These are phyloP conservation scores for Galerucella nymphaeae DNA, from an alignment of 2,888 invertebrate species.

Conservation along the genomic window DNA sequence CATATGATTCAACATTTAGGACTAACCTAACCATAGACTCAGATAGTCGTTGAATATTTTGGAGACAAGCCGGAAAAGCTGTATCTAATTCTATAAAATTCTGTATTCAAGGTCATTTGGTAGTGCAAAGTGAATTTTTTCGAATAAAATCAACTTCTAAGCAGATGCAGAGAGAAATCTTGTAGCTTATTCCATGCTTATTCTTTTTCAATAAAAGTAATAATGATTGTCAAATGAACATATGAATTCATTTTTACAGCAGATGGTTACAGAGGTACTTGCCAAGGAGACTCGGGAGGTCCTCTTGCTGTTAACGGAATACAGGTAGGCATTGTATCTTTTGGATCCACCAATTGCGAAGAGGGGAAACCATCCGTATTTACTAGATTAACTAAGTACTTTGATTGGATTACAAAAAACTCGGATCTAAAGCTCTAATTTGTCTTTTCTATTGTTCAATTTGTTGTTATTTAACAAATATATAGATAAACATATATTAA, in stretches of 20 bases:
- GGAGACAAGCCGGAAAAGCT: too few species aligned
- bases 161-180: too few species aligned
- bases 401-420: constrained; percentile 45
- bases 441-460: background rate
- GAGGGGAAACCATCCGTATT: constrained; percentile 46
- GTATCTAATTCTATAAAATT: too few species aligned
- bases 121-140: too few species aligned
- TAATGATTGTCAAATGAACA: background rate
- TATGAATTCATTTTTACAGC: background rate
- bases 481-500: too few species aligned
- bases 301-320: constrained; percentile 43
- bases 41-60: too few species aligned
- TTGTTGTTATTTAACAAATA: background rate
- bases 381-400: constrained; percentile 42
- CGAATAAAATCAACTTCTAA: too few species aligned
- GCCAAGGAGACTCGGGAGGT: constrained; percentile 47
- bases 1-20: too few species aligned
- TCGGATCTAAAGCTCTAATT: constrained; percentile 33
- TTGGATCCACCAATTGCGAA: constrained; percentile 43
- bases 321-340: constrained; percentile 48
- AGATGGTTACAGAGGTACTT: constrained; percentile 3
- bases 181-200: too few species aligned
- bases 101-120: too few species aligned
- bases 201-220: too few species aligned
- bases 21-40: too few species aligned